Evolutionary conservation across 1,140 invertebrate species (phyloP).

Genomic region (Monochamus saltuarius): DNA sequence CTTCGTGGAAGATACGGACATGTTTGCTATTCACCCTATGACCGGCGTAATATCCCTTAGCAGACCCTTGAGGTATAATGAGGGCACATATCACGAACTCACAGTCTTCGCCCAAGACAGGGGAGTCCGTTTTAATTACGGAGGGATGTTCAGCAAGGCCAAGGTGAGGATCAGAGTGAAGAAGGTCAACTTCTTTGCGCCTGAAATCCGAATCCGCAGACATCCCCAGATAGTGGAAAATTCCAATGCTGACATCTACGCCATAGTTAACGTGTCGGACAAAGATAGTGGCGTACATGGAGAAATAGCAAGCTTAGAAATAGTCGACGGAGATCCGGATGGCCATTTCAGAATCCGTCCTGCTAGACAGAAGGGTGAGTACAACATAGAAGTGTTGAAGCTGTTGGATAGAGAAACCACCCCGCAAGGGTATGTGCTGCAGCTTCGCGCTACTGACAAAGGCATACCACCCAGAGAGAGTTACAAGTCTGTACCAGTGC

Average conservation of each 20-base stretch:
- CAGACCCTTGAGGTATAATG: constrained; percentile 66
- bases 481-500: constrained; percentile 73
- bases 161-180: constrained; percentile 75
- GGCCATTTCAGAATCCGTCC: constrained; percentile 78
- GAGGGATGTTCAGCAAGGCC: constrained; percentile 67
- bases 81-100: constrained; percentile 70
- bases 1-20: constrained; percentile 76
- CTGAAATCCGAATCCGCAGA: constrained; percentile 77
- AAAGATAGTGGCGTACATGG: constrained; percentile 82
- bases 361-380: constrained; percentile 64
- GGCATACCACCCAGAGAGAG: constrained; percentile 76
- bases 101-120: constrained; percentile 82
- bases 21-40: constrained; percentile 90
- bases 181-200: constrained; percentile 83
- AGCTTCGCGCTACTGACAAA: constrained; percentile 78
- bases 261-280: constrained; percentile 83
- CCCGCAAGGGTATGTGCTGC: constrained; percentile 81
- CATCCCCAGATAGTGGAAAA: constrained; percentile 82
- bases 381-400: constrained; percentile 74
- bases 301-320: constrained; percentile 78
- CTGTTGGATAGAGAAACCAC: constrained; percentile 74
- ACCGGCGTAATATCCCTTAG: constrained; percentile 85
- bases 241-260: constrained; percentile 83
- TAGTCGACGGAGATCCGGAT: constrained; percentile 84
- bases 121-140: constrained; percentile 65